Percentiles rank a stretch among this genome's conserved stretches.
These are phyloP conservation scores for Coracopsis vasa DNA, from an alignment of 2,113 vertebrate species.

Conservation along the genomic window DNA sequence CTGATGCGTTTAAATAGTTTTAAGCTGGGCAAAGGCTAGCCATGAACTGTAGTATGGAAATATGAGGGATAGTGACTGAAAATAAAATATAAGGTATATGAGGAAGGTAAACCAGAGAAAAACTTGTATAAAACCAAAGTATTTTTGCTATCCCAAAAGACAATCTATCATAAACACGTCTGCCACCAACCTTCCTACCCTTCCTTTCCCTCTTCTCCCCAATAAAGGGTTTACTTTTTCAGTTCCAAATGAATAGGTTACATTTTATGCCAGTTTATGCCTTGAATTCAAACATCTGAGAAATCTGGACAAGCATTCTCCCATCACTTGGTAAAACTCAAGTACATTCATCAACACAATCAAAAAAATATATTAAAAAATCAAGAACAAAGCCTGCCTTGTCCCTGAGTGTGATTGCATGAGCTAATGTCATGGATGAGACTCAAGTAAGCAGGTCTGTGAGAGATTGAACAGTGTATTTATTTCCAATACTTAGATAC, in stretches of 20 bases:
- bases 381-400: background rate
- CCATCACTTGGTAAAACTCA: background rate
- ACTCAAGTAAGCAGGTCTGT: background rate
- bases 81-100: background rate
- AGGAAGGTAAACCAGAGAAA: background rate
- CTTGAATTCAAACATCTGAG: background rate
- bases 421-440: background rate
- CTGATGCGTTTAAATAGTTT: background rate
- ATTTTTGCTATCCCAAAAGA: background rate
- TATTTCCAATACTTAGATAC: background rate
- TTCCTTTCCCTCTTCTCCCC: background rate
- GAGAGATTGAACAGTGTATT: rapidly evolving
- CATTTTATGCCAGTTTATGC: background rate
- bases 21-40: background rate
- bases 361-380: background rate
- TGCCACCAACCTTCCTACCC: background rate
- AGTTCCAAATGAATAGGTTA: background rate
- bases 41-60: background rate
- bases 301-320: background rate
- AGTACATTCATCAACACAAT: background rate
- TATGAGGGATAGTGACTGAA: background rate
- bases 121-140: background rate
- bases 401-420: rapidly evolving
- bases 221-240: background rate
- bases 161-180: background rate